Evolutionary conservation across 2,113 vertebrate species (phyloP).

Genomic region (Cichladusa arquata): DNA sequence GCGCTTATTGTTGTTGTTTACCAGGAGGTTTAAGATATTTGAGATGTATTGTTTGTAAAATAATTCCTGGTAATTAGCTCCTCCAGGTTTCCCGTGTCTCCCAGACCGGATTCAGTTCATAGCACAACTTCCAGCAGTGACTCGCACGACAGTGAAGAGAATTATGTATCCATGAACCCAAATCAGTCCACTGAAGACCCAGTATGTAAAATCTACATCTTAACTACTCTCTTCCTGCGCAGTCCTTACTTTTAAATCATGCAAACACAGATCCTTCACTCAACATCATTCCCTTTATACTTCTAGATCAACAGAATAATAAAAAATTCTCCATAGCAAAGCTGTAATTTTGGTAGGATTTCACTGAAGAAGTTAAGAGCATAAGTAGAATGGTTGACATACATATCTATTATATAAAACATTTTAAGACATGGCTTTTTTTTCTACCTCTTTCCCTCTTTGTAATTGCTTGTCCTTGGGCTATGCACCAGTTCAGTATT

Average conservation of each 20-base stretch:
- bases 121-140: slow-evolving; percentile 98
- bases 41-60: slow-evolving; percentile 68
- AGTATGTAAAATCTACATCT: slow-evolving; percentile 84
- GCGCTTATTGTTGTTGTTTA: slow-evolving; percentile 27
- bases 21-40: slow-evolving; percentile 13
- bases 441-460: background rate
- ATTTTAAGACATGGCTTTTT: background rate
- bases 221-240: slow-evolving; percentile 59
- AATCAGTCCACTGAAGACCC: slow-evolving; percentile 91
- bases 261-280: background rate
- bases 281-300: background rate
- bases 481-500: background rate
- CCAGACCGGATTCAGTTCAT: slow-evolving; percentile 93
- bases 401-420: background rate
- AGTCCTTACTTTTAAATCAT: slow-evolving; percentile 34
- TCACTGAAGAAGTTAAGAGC: background rate
- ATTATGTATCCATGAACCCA: slow-evolving; percentile 96
- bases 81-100: slow-evolving; percentile 91
- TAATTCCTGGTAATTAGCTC: slow-evolving; percentile 83
- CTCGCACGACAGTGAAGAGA: slow-evolving; percentile 95
- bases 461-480: background rate
- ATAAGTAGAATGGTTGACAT: background rate
- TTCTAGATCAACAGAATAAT: background rate
- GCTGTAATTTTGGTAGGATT: background rate
- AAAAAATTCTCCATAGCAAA: background rate